Evolutionary conservation across 2,888 invertebrate genomes (phyloP).

Genomic region (Cephus nigrinus): DNA sequence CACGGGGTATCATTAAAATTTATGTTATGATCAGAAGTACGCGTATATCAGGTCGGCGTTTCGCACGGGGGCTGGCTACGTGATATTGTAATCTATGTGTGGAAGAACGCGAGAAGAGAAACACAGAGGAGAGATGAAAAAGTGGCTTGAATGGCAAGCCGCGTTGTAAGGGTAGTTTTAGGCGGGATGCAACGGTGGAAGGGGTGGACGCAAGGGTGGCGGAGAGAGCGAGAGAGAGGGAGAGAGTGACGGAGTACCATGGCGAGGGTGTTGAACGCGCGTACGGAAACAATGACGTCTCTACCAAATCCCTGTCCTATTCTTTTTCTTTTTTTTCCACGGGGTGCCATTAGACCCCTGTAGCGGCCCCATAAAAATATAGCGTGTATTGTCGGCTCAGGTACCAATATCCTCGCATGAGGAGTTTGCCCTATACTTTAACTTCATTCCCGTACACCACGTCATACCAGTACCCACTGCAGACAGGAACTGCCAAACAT

Average conservation of each 20-base stretch:
- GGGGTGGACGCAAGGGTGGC: slow-evolving; percentile 25
- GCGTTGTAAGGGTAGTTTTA: slow-evolving; percentile 56
- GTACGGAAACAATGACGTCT: slow-evolving; percentile 62
- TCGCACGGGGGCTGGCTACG: slow-evolving; percentile 35
- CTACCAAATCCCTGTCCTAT: slow-evolving; percentile 57
- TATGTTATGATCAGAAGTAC: slow-evolving; percentile 64
- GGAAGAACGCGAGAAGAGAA: slow-evolving; percentile 60
- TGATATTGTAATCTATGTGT: slow-evolving; percentile 66
- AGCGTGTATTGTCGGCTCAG: slow-evolving; percentile 48
- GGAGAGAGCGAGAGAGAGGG: slow-evolving; percentile 15
- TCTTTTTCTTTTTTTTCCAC: slow-evolving; percentile 37
- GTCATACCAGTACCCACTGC: neutral
- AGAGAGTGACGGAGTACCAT: slow-evolving; percentile 7
- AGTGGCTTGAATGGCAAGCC: slow-evolving; percentile 58
- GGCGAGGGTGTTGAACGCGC: slow-evolving; percentile 39
- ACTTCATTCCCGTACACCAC: neutral
- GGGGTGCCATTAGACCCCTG: slow-evolving; percentile 59
- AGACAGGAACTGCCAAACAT: neutral
- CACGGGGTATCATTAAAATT: slow-evolving; percentile 64
- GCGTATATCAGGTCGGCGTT: slow-evolving; percentile 49
- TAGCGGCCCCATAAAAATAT: slow-evolving; percentile 58
- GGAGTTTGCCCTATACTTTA: neutral
- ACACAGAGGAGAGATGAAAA: slow-evolving; percentile 57
- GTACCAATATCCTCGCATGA: slow-evolving; percentile 36
- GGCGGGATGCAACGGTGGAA: slow-evolving; percentile 31